Conservation (phyloP, 1,140 invertebrate species). For the Leptopilina clavipes region DNA sequence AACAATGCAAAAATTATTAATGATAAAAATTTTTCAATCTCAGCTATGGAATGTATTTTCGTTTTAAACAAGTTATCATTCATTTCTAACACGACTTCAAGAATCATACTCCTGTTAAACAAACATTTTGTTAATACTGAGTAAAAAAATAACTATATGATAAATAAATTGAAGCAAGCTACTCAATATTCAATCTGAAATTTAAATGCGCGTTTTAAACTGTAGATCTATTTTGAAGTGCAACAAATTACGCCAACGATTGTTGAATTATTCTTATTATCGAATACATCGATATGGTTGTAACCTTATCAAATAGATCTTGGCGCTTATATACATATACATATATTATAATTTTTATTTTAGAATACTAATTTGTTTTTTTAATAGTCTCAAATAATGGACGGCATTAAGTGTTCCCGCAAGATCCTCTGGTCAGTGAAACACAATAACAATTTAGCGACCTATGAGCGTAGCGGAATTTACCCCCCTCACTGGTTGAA, state of each 20-base stretch:
- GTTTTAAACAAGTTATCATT: background rate
- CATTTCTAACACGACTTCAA: background rate
- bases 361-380: conserved; percentile 53
- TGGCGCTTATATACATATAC: conserved; percentile 7
- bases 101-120: background rate
- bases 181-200: conserved; percentile 15
- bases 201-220: background rate
- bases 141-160: background rate
- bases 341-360: conserved; percentile 36
- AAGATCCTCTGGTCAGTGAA: conserved; percentile 65
- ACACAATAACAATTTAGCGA: conserved; percentile 49
- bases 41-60: conserved; percentile 12
- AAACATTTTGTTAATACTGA: conserved; percentile 3
- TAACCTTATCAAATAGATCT: background rate
- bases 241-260: background rate
- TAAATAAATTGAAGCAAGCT: background rate
- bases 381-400: conserved; percentile 64
- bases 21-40: background rate
- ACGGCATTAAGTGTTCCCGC: conserved; percentile 71
- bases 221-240: conserved; percentile 1
- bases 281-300: conserved; percentile 38
- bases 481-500: background rate
- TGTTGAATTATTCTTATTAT: background rate
- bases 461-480: background rate
- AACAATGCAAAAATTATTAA: background rate